Evolutionary conservation across 2,113 vertebrate species (phyloP).

Genomic region (Acrocephalus arundinaceus): DNA sequence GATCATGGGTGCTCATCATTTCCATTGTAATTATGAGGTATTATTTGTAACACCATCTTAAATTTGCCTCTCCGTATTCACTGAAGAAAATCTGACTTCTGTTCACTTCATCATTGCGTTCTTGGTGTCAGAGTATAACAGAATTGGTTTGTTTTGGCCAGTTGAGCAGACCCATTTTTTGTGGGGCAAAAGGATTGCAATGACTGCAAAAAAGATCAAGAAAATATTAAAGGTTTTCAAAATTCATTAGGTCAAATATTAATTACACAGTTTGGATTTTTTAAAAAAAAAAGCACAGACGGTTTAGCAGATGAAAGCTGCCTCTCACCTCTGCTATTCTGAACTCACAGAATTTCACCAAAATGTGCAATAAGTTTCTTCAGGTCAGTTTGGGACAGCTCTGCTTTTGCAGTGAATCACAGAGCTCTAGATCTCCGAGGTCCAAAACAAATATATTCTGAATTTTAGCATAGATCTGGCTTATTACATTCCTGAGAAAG

Average conservation of each 20-base stretch:
- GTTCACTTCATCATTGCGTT: not conserved
- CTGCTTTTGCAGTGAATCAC: not conserved
- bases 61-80: not conserved
- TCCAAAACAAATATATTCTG: slow-evolving; percentile 1
- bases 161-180: not conserved
- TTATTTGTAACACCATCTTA: not conserved
- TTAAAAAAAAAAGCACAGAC: not conserved
- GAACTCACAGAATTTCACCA: not conserved
- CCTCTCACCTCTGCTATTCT: not conserved
- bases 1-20: slow-evolving; percentile 14
- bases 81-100: not conserved
- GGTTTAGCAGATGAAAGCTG: not conserved
- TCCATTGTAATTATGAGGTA: not conserved
- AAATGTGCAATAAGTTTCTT: not conserved
- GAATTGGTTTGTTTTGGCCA: not conserved
- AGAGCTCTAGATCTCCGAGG: not conserved
- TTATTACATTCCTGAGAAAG: not conserved
- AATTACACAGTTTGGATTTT: not conserved
- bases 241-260: not conserved
- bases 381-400: slow-evolving; percentile 6
- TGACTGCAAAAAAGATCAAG: not conserved
- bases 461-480: slow-evolving; percentile 13
- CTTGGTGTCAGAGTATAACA: not conserved
- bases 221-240: not conserved
- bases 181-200: not conserved